These are phyloP conservation scores for Nannoperca obscura DNA, from an alignment of 2,797 vertebrate genomes.

Conservation along the genomic window DNA sequence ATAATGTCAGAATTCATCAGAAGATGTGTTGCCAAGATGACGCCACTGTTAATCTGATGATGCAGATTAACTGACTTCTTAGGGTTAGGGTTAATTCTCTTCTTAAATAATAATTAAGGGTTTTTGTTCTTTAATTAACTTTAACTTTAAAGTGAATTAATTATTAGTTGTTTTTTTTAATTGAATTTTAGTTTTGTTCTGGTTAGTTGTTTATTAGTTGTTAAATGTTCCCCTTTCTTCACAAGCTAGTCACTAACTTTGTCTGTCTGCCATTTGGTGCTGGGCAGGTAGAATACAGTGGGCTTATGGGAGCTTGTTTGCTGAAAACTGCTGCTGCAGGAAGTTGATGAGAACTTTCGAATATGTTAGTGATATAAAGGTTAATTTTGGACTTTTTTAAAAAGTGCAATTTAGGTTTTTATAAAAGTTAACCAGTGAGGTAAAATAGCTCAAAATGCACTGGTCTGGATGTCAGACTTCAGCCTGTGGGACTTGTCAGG, in stretches of 20 bases:
- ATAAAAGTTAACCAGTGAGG: background rate
- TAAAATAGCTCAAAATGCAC: background rate
- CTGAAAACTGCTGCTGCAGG: background rate
- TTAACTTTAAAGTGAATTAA: too few species aligned
- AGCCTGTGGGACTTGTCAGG: background rate
- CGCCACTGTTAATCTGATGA: background rate
- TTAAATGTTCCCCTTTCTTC: background rate
- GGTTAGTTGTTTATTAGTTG: background rate
- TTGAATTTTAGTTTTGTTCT: background rate
- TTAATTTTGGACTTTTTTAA: too few species aligned
- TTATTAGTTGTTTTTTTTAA: too few species aligned
- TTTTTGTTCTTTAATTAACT: background rate
- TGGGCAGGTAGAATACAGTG: background rate
- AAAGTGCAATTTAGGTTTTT: background rate
- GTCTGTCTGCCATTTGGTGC: background rate
- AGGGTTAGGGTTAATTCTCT: background rate
- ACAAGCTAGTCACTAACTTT: background rate
- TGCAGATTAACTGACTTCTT: background rate
- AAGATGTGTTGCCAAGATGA: too few species aligned
- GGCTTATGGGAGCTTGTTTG: background rate
- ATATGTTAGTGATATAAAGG: too few species aligned
- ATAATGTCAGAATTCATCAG: too few species aligned
- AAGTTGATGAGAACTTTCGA: constrained; percentile 9
- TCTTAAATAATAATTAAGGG: background rate
- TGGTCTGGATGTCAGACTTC: background rate